Percentiles rank a stretch among this genome's conserved stretches.
Evolutionary conservation across 2,113 vertebrate species (phyloP).

Genomic region (Nibea albiflora): DNA sequence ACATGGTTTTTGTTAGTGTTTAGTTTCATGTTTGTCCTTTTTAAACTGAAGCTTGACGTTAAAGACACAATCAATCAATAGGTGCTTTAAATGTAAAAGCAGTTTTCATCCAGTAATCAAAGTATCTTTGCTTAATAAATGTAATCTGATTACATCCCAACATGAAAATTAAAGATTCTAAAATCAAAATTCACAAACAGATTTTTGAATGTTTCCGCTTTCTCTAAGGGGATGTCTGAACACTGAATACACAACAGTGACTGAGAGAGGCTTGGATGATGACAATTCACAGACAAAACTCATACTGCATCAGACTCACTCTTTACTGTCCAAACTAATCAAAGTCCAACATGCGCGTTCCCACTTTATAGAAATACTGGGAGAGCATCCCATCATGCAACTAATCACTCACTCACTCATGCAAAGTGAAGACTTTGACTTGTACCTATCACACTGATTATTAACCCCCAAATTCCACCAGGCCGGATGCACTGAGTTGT

Average conservation of each 20-base stretch:
- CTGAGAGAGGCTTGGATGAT: too few relatives aligned
- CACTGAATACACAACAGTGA: not conserved
- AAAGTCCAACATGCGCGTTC: too few relatives aligned
- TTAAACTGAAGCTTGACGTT: conserved; percentile 4
- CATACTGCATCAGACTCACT: too few relatives aligned
- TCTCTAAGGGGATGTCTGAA: conserved; percentile 12
- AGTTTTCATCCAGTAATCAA: not conserved
- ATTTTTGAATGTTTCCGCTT: conserved; percentile 11
- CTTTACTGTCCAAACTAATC: too few relatives aligned
- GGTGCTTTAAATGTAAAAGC: not conserved
- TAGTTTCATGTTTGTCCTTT: conserved; percentile 53
- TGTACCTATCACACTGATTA: too few relatives aligned
- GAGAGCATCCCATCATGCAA: not conserved
- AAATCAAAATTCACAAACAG: conserved; percentile 21
- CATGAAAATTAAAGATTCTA: conserved; percentile 27
- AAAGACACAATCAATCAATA: not conserved
- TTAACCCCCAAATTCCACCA: too few relatives aligned
- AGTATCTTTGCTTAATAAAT: not conserved
- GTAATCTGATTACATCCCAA: conserved; percentile 25
- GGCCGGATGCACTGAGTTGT: too few relatives aligned
- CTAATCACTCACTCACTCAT: not conserved
- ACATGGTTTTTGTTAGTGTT: conserved; percentile 83
- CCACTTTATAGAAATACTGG: not conserved
- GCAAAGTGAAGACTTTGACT: too few relatives aligned
- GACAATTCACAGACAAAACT: too few relatives aligned